Evolutionary conservation across 2,888 invertebrate genomes (phyloP), one percentile per base, ranked within the genome.

Genomic region (Catocala fraxini): DNA sequence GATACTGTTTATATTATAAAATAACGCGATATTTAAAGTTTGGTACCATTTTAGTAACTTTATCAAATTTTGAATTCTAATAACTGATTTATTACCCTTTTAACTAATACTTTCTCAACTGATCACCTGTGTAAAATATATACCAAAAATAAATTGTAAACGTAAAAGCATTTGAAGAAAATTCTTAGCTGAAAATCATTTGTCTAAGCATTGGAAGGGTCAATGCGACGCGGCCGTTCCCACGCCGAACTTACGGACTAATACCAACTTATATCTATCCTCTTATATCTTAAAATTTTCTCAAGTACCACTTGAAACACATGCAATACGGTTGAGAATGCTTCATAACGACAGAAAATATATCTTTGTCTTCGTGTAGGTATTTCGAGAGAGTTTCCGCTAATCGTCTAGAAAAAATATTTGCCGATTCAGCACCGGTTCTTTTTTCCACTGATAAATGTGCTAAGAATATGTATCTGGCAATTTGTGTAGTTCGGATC

Each of bases 391-490:
- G 87, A 89, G 84, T 89, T 89, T 87, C 84, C 89, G 88, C 91
- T 93, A 93, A 94, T 93, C 89, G 91, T 83, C 89, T 86, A 90
- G 89, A 93, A 93, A 92, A 93, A 93, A 93, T 91, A 92, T 91
- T 92, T 90, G 92, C 89, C 82, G 89, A 92, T 85, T 91, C 89
- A 84, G 88, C 89, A 77, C 81, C 79, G 82, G 83, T 81, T 89
- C 87, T 89, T 91, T 90, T 89, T 86, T 86, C 86, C 77, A 76
- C 86, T 91, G 92, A 92, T 89, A 90, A 92, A 93, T 92, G 91
- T 86, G 78, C 85, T 80, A 82, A 75, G 89, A 89, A 88, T 89
- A 90, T 90, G 89, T 90, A 89, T 88, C 87, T 87, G 79, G 86
- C 85, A 83, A 87, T 89, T 89, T 82, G 82, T 80, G 77, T 85